Evolutionary conservation across 2,888 invertebrate genomes (phyloP), one percentile per base, ranked within the genome.

Genomic region (Sinodicranocentrus sp.): DNA sequence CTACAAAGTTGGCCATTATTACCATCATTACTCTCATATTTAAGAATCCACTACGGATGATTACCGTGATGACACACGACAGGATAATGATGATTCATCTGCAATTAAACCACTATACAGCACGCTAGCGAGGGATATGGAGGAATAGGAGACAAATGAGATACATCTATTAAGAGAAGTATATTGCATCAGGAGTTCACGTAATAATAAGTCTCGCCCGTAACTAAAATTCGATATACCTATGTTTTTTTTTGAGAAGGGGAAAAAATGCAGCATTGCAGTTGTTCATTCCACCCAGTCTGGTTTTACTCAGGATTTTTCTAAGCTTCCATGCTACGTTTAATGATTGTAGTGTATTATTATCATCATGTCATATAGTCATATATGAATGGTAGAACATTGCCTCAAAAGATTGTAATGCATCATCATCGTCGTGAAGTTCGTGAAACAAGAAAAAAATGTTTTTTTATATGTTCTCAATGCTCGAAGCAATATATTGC

Each of bases 51-150:
- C 26, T 76, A 25, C 54, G 68, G 59, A 68, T 68, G 68, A 77
- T 77, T 63, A 33, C 65, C 48, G 67, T 26, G 52, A 73, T 82
- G 73, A 82, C 80, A 82, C 78, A 71, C 67, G 67, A 73, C 80
- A 73, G 67, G 67, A 82, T 57, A 73, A 73, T 82, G 65, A 73
- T 68, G 72, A 68, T 73, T 73, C 80, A 73, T 73, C 80, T 44
- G 59, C 73, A 82, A 82, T 82, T 73, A 52, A 70, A 71, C 26
- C 63, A 57, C 63, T 17, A 21, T 33, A 19, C 15, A 65, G 21
- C 23, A 13, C 25, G n/a, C 61, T 23, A 52, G 17, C 19, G 57
- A 57, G 13, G 21, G 43, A 72, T 54, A 43, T 33, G 33, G 33
- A 33, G 33, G 33, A 33, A 33, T 33, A 33, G 3, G 3, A 33